Conservation (phyloP, 2,888 invertebrate genomes). For the Drosophila kanekoi region DNA sequence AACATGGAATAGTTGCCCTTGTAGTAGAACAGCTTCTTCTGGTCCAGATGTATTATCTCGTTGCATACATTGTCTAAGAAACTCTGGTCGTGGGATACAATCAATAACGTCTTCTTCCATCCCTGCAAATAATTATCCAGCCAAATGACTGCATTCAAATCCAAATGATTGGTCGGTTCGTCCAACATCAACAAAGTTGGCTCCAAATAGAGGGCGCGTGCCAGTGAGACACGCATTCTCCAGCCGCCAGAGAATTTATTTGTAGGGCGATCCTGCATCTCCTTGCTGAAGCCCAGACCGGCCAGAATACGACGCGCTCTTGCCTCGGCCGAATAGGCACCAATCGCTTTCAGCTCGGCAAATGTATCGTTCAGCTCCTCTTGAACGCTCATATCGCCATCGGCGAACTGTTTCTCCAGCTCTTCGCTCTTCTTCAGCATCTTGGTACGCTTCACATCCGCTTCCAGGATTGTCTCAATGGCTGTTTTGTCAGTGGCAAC, state of each 20-base stretch:
- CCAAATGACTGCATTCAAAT: conserved; percentile 99
- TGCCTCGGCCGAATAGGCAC: conserved; percentile 99
- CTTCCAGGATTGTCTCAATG: conserved; percentile 96
- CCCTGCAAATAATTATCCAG: conserved; percentile 98
- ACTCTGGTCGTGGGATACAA: conserved; percentile 99
- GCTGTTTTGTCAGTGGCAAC: conserved; percentile 97
- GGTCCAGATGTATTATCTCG: conserved; percentile 98
- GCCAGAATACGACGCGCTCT: conserved; percentile 97
- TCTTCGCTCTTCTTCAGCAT: conserved; percentile 93
- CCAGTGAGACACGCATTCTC: conserved; percentile 99
- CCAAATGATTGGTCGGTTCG: conserved; percentile 99
- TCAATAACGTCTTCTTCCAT: conserved; percentile 99
- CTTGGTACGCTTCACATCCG: conserved; percentile 94
- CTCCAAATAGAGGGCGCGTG: conserved; percentile 97
- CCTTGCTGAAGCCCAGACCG: conserved; percentile 96
- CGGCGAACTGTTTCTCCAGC: conserved; percentile 90
- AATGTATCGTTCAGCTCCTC: conserved; percentile 95
- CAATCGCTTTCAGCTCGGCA: conserved; percentile 97
- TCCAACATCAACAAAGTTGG: conserved; percentile 98
- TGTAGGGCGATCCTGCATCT: conserved; percentile 95
- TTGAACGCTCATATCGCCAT: conserved; percentile 90
- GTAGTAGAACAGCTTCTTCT: conserved; percentile 97
- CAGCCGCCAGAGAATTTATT: conserved; percentile 97
- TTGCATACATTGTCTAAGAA: conserved; percentile 99
- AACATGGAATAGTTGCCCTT: conserved; percentile 99